phyloP scores from a whole-genome alignment of 2,888 invertebrate genomes.

The Trachelus troglodyta region DNA sequence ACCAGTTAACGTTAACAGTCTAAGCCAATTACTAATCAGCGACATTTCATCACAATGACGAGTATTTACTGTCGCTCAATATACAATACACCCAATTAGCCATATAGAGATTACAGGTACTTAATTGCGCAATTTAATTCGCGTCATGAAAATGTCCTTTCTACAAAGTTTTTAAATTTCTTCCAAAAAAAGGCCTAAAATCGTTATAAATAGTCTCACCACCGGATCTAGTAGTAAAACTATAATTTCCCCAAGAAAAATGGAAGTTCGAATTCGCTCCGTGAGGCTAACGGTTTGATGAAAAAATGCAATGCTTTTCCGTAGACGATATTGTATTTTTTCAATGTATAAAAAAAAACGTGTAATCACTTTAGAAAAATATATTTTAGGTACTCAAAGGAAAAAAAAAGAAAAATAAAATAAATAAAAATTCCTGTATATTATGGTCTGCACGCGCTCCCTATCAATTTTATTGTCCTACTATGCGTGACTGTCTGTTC shows the following conservation, averaged over 20 bases:
- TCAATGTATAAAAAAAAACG: background rate
- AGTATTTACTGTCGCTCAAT: background rate
- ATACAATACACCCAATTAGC: background rate
- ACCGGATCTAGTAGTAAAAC: background rate
- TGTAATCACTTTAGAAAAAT: slow-evolving; percentile 22
- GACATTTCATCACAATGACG: slow-evolving; percentile 2
- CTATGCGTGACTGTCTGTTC: background rate
- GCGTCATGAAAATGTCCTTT: too few species aligned
- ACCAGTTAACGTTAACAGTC: slow-evolving; percentile 42
- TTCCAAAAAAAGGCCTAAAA: background rate
- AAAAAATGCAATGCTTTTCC: slow-evolving; percentile 26
- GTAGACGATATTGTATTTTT: slow-evolving; percentile 25
- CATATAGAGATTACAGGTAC: too few species aligned
- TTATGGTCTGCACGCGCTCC: background rate
- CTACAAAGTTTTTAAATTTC: too few species aligned
- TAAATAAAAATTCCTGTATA: background rate
- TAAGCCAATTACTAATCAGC: slow-evolving; percentile 43
- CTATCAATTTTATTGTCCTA: background rate
- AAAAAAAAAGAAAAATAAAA: background rate
- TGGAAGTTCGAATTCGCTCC: background rate
- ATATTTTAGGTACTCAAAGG: slow-evolving; percentile 46
- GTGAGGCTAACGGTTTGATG: background rate
- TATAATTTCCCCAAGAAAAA: background rate
- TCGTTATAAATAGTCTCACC: background rate
- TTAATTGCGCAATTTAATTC: too few species aligned